These are phyloP conservation scores for Thalassoma bifasciatum DNA, from an alignment of 2,113 vertebrate genomes.

Conservation along the genomic window DNA sequence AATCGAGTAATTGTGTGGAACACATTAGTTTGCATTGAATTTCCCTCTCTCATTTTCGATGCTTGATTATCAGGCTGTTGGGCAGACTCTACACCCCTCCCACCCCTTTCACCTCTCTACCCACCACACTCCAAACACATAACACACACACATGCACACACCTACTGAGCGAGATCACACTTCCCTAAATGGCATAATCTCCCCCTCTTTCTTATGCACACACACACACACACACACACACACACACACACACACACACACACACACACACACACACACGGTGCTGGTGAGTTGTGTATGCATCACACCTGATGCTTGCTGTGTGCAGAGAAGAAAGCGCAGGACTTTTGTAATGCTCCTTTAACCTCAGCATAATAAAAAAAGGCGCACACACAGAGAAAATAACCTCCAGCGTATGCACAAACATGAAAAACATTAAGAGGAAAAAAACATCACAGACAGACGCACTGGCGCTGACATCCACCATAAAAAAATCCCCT, in stretches of 20 bases:
- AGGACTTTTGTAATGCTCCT: constrained; percentile 68
- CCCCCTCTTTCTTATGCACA: constrained; percentile 12
- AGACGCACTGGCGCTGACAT: constrained; percentile 44
- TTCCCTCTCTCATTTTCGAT: constrained; percentile 91
- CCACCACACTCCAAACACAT: constrained; percentile 66
- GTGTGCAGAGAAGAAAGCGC: constrained; percentile 47
- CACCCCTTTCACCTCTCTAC: constrained; percentile 50
- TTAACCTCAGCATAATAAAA: constrained; percentile 74
- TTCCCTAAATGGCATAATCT: constrained; percentile 54
- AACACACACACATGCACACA: constrained; percentile 40
- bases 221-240: not conserved
- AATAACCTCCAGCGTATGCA: constrained; percentile 72
- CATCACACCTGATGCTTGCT: constrained; percentile 58
- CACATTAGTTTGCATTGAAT: constrained; percentile 94
- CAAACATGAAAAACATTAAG: constrained; percentile 37
- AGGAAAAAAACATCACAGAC: constrained; percentile 51
- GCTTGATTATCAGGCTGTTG: constrained; percentile 91
- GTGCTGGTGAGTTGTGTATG: constrained; percentile 51
- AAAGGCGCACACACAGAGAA: constrained; percentile 37
- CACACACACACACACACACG: constrained; percentile 23
- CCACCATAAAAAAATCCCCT: constrained; percentile 66
- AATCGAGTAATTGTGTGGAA: constrained; percentile 97
- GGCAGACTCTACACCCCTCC: constrained; percentile 81
- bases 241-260: too few species aligned
- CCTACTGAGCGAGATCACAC: constrained; percentile 38